Percentiles rank a stretch among this genome's conserved stretches.
Evolutionary conservation across 2,888 invertebrate genomes (phyloP).

Genomic region (Scotopteryx bipunctaria): DNA sequence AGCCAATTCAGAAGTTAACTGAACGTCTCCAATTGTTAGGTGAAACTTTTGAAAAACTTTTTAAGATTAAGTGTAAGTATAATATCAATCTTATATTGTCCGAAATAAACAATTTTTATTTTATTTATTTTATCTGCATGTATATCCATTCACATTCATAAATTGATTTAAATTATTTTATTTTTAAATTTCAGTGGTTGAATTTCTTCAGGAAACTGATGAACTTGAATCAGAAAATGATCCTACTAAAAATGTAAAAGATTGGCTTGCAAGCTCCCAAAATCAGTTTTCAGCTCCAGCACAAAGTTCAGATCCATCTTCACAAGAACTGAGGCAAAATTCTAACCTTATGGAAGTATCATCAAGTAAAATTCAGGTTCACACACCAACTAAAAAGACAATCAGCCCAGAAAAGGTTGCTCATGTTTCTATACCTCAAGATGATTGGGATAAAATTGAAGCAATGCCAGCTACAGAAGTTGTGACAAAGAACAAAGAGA

Average conservation of each 20-base stretch:
- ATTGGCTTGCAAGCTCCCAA: slow-evolving; percentile 70
- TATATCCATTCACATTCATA: too few species aligned
- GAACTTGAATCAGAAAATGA: slow-evolving; percentile 49
- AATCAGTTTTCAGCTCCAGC: slow-evolving; percentile 69
- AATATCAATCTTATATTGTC: too few species aligned
- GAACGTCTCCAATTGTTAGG: slow-evolving; percentile 53
- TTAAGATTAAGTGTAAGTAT: slow-evolving; percentile 61
- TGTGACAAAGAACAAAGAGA: slow-evolving; percentile 48
- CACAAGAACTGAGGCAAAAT: slow-evolving; percentile 45
- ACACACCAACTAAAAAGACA: slow-evolving; percentile 48
- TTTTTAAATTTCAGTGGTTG: slow-evolving; percentile 58
- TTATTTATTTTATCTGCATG: too few species aligned
- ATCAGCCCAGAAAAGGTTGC: slow-evolving; percentile 48
- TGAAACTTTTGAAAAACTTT: slow-evolving; percentile 61
- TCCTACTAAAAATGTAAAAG: slow-evolving; percentile 64
- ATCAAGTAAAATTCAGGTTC: slow-evolving; percentile 61
- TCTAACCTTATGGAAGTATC: slow-evolving; percentile 47
- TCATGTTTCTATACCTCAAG: slow-evolving; percentile 55
- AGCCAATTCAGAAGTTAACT: slow-evolving; percentile 54
- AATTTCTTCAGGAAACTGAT: slow-evolving; percentile 49
- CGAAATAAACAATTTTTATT: too few species aligned
- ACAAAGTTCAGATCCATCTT: slow-evolving; percentile 51
- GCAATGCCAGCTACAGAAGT: slow-evolving; percentile 56
- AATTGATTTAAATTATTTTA: not conserved
- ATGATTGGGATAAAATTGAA: slow-evolving; percentile 77